Conservation (phyloP, 2,113 vertebrate species). For the Aviceda subcristata region DNA sequence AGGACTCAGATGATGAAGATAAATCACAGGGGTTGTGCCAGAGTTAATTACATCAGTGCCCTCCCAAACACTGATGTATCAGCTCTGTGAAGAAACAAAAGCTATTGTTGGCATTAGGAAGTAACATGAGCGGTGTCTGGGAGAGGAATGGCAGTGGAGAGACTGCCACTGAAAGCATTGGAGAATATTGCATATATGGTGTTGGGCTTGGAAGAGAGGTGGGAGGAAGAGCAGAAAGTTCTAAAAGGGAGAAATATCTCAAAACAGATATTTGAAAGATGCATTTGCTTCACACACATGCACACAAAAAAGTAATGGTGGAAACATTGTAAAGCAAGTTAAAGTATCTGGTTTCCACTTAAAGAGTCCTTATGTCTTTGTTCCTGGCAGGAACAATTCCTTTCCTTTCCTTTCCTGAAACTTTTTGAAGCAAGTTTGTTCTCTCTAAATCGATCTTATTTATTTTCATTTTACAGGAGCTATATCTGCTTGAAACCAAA, state of each 20-base stretch:
- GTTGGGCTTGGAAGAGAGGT: not conserved
- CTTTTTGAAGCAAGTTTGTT: not conserved
- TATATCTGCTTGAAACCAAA: not conserved
- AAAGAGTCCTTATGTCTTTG: not conserved
- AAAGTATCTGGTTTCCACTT: not conserved
- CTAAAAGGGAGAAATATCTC: not conserved
- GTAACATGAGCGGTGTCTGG: not conserved
- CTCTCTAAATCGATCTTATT: not conserved
- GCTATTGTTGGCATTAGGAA: not conserved
- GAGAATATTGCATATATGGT: not conserved
- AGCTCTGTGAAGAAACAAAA: not conserved
- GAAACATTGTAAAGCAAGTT: not conserved
- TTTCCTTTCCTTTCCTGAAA: not conserved
- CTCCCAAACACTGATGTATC: not conserved
- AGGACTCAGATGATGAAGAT: not conserved
- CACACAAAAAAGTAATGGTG: not conserved
- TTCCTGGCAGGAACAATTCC: not conserved
- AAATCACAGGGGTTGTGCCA: not conserved
- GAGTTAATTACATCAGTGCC: constrained; percentile 22
- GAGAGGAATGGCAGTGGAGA: not conserved
- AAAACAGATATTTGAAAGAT: constrained; percentile 2
- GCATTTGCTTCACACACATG: not conserved
- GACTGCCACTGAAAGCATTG: not conserved
- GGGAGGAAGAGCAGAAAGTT: not conserved
- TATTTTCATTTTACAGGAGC: not conserved